Evolutionary conservation across 1,140 invertebrate genomes (phyloP), one percentile per base, ranked within the genome.

Genomic region (Platyscapa corneri): DNA sequence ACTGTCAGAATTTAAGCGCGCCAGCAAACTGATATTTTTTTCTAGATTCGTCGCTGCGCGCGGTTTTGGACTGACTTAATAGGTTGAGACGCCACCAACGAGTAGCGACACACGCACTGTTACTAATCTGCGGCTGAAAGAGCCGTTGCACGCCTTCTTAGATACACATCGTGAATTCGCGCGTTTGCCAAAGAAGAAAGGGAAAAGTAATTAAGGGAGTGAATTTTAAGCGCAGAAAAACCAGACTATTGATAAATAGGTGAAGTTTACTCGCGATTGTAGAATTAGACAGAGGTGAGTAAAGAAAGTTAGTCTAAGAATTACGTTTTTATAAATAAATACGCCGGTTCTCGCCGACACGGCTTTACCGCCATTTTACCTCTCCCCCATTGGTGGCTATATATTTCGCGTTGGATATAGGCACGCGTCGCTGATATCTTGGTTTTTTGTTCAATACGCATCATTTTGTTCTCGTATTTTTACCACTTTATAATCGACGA

Each of bases 331-430:
- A 30, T 30, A 5, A 34, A 37, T 70, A 23, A 70, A 70, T 70
- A 34, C 32, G 32, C 65, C 32, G 32, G 32, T 3, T 20, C 27
- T 18, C 70, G 18, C 46, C 76, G 78, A 46, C 64, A 30, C 65
- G 42, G 67, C 60, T 84, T 84, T 84, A 60, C 76, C 83, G 83
- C 83, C 76, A 84, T 84, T 84, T 78, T 84, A 74, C 64, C 60
- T 84, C 39, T 77, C 75, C 67, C 65, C 8, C 53, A 60, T 78
- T 78, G 53, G 76, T 16, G 49, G 32, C 32, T 78, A 6, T 8
- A 39, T 5, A 3, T 10, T 78, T 56, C 53, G 53, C 49, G 30
- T 53, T 46, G 72, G 20, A 75, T 30, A n/a, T 46, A n/a, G 42
- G 23, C 72, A 77, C 82, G 82, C 72, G 46, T 16, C 53, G n/a